Conservation (phyloP, 2,888 invertebrate species). For the Torymus tubicola region DNA sequence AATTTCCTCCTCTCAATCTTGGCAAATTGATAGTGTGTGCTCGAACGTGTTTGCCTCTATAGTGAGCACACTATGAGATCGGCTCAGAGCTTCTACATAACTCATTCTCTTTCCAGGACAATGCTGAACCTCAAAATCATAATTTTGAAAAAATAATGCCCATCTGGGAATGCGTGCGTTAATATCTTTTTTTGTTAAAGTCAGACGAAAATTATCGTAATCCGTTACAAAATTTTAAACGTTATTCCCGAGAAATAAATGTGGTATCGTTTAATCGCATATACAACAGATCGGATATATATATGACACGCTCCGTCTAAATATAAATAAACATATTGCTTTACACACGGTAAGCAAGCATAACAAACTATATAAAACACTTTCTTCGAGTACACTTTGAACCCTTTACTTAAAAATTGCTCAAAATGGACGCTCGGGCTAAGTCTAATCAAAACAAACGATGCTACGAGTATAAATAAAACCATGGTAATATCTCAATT, state of each 20-base stretch:
- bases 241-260: not conserved
- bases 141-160: not conserved
- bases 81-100: conserved; percentile 1
- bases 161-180: not conserved
- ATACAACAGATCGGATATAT: too few species aligned
- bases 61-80: not conserved
- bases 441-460: too few species aligned
- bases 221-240: not conserved
- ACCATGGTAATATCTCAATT: too few species aligned
- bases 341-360: too few species aligned
- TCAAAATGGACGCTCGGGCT: too few species aligned
- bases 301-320: too few species aligned
- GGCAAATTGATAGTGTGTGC: not conserved
- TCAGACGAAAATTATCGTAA: not conserved
- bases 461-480: too few species aligned
- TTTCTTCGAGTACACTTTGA: too few species aligned
- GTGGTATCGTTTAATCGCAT: not conserved
- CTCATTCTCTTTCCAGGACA: not conserved
- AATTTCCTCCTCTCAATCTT: conserved; percentile 2
- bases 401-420: too few species aligned
- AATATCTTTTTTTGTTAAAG: not conserved
- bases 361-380: too few species aligned
- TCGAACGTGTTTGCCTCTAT: not conserved
- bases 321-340: too few species aligned
- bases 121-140: not conserved